Base-by-base conservation (phyloP, 2,888 invertebrate genomes). In the Drosophila crucigera region DNA sequence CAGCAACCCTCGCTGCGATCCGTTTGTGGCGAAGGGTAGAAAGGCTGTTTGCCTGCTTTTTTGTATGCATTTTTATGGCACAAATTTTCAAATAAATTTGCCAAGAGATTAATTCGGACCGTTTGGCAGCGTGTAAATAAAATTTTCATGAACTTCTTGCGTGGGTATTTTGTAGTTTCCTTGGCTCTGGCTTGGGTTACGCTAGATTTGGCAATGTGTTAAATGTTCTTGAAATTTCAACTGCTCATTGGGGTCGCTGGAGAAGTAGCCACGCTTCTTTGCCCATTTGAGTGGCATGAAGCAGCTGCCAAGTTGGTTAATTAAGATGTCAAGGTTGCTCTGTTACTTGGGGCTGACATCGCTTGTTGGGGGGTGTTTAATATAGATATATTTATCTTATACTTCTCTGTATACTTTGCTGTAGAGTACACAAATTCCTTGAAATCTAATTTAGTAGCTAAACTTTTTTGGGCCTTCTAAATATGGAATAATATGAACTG, bases 71-170 rank as follows among this genome's bases (percentile, higher is more conserved):
- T 87, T 87, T 89, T 89, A 89, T 91, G 91, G 87, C 87, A 90
- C 83, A 56, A 56, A 87, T 87, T 86, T 89, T 87, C 76, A 87
- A 87, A 87, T 91, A 87, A 87, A 87, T 87, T 87, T 87, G 76
- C 85, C 87, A 88, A 91, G 83, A 87, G 90, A 87, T 87, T 87
- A 91, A 91, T 89, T 84, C 88, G 90, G 84, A 75, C 83, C 91
- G 87, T 91, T 87, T 87, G 87, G 90, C 87, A 89, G 84, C 80
- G 87, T 87, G 87, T 87, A 87, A 87, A 87, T 87, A 87, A 82
- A 90, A 89, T 86, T 89, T 85, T 85, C 85, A 90, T 90, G 89
- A 89, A 85, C 87, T 85, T 83, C 83, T 82, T 79, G 63, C 63
- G 68, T 69, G 82, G 81, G 68, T 64, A 43, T 68, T 66, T 55